These are phyloP conservation scores for Cuniculus paca DNA, from an alignment of 2,797 vertebrate species.

Conservation along the genomic window DNA sequence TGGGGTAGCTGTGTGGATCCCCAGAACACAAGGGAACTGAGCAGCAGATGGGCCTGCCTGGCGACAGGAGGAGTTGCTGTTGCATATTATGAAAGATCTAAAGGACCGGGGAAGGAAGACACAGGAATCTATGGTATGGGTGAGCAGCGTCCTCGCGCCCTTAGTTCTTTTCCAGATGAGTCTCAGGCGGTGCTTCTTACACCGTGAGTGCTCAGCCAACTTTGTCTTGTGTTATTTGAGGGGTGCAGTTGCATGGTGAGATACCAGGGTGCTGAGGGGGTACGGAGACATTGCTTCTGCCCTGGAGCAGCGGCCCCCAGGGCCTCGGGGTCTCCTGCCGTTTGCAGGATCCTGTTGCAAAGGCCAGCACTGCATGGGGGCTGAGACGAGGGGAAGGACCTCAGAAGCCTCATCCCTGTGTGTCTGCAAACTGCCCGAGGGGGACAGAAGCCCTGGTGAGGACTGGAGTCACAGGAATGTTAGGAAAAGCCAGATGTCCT, in stretches of 20 bases:
- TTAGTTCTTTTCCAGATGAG: too few species aligned
- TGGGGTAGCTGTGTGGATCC: neutral
- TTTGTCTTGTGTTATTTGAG: neutral
- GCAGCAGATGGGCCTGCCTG: accelerated
- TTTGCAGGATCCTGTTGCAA: neutral
- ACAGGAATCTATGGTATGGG: neutral
- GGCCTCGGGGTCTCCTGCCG: neutral
- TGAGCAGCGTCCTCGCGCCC: neutral
- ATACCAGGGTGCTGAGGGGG: neutral
- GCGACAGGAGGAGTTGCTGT: neutral
- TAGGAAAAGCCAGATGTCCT: neutral
- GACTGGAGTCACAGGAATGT: neutral
- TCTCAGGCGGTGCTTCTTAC: neutral
- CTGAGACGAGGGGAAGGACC: neutral
- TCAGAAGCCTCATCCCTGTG: neutral
- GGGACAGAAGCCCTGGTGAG: neutral
- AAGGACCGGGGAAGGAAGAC: neutral
- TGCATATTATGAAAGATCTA: neutral
- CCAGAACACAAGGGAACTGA: neutral
- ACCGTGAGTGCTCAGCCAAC: neutral
- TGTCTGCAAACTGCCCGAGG: neutral
- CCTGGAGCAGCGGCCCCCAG: neutral
- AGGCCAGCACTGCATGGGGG: neutral
- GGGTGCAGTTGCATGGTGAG: neutral
- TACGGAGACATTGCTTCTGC: neutral